A percentile compares a stretch with the other conserved stretches of the same genome.
These are phyloP conservation scores for Dryas iulia DNA, from an alignment of 1,140 invertebrate species.

Conservation along the genomic window DNA sequence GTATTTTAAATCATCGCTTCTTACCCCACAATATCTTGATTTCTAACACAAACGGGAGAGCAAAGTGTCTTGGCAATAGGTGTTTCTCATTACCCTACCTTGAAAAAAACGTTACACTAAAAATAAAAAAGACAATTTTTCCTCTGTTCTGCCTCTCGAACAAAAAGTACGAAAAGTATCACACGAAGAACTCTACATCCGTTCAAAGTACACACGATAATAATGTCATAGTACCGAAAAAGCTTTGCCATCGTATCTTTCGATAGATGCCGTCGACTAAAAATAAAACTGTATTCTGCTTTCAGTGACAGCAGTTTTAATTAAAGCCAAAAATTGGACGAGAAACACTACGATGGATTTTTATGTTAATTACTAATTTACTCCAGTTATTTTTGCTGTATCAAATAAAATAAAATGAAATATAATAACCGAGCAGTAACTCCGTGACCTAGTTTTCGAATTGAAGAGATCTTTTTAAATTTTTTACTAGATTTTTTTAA, in stretches of 20 bases:
- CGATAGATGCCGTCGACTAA: background rate
- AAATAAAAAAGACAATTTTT: no score
- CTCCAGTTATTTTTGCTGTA: background rate
- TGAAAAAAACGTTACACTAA: no score
- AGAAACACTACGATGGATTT: background rate
- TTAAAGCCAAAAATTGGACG: conserved; percentile 1
- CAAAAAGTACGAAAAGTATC: background rate
- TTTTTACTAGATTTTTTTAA: conserved; percentile 1
- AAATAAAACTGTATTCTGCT: background rate
- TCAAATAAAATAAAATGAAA: background rate
- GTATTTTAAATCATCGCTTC: no score
- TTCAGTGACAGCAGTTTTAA: background rate
- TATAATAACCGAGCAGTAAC: background rate
- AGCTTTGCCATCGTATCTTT: background rate
- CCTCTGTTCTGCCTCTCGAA: background rate
- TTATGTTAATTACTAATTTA: conserved; percentile 5
- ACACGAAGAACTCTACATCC: background rate
- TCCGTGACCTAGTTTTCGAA: background rate
- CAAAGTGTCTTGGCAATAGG: no score
- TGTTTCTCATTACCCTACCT: no score
- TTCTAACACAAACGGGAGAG: no score
- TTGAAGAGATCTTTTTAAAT: conserved; percentile 1
- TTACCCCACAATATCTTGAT: no score
- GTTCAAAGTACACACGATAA: background rate
- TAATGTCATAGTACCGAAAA: background rate